Evolutionary conservation across 2,797 vertebrate species (phyloP).

Genomic region (Agapornis canus): DNA sequence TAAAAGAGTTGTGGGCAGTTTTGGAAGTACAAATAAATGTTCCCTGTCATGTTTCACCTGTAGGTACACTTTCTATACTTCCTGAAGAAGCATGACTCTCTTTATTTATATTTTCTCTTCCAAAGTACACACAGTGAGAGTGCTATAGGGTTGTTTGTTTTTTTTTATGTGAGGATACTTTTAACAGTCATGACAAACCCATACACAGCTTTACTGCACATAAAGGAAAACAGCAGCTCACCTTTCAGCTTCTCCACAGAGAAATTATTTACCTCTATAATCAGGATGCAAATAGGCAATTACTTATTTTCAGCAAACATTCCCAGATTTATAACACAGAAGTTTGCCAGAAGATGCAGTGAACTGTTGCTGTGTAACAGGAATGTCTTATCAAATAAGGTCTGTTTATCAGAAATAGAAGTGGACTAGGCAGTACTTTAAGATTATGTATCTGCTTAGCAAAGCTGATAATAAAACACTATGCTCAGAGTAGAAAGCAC

Average conservation of each 20-base stretch:
- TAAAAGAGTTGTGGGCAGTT: background rate
- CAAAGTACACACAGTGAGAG: background rate
- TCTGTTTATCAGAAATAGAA: background rate
- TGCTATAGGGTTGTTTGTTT: background rate
- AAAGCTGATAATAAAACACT: background rate
- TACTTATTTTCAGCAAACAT: background rate
- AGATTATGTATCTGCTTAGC: background rate
- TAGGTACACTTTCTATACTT: background rate
- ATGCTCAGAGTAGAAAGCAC: background rate
- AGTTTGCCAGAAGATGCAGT: background rate
- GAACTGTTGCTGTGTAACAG: background rate
- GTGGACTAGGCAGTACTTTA: background rate
- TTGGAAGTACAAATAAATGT: background rate
- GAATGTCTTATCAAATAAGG: background rate
- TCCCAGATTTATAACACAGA: background rate
- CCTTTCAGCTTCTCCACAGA: background rate
- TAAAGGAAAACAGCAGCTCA: background rate
- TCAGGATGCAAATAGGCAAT: background rate
- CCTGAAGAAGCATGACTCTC: background rate
- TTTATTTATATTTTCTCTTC: background rate
- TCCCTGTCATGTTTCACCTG: background rate
- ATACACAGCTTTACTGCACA: background rate
- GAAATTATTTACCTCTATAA: background rate
- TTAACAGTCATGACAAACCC: background rate
- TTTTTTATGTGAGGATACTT: background rate